Evolutionary conservation across 2,113 vertebrate genomes (phyloP).

Genomic region (Perca fluviatilis): DNA sequence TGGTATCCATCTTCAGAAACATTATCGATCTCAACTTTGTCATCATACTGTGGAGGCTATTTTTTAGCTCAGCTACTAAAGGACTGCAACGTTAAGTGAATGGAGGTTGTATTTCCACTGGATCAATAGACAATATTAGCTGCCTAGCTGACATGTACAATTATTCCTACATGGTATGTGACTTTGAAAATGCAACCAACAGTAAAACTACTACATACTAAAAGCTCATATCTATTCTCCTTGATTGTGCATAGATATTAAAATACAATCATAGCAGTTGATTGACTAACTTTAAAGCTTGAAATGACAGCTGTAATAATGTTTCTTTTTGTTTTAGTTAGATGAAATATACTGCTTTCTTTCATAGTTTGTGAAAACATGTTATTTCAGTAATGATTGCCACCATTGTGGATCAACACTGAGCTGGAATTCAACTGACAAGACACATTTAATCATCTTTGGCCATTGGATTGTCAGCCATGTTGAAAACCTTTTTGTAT

Average conservation of each 20-base stretch:
- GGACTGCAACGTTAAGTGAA: constrained; percentile 49
- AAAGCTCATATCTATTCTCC: constrained; percentile 36
- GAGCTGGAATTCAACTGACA: constrained; percentile 18
- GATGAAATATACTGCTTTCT: constrained; percentile 28
- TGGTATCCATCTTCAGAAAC: constrained; percentile 59
- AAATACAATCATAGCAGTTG: constrained; percentile 42
- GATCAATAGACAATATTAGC: constrained; percentile 64
- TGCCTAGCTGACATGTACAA: constrained; percentile 55
- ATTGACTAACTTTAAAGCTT: constrained; percentile 45
- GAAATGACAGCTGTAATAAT: constrained; percentile 44
- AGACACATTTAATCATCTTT: constrained; percentile 30
- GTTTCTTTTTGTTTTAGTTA: not conserved
- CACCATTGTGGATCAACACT: constrained; percentile 15
- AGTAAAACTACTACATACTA: constrained; percentile 28
- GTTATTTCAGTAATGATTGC: constrained; percentile 14
- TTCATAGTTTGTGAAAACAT: not conserved
- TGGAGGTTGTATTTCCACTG: constrained; percentile 35
- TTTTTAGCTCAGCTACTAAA: constrained; percentile 58
- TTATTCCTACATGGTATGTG: constrained; percentile 59
- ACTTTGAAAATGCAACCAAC: constrained; percentile 61
- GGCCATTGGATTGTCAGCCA: constrained; percentile 53
- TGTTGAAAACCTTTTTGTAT: constrained; percentile 29
- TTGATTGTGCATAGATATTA: constrained; percentile 73
- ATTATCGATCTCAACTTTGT: constrained; percentile 56
- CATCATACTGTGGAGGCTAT: constrained; percentile 51